phyloP scores from a whole-genome alignment of 2,888 invertebrate species.

The Torymus auratus region DNA sequence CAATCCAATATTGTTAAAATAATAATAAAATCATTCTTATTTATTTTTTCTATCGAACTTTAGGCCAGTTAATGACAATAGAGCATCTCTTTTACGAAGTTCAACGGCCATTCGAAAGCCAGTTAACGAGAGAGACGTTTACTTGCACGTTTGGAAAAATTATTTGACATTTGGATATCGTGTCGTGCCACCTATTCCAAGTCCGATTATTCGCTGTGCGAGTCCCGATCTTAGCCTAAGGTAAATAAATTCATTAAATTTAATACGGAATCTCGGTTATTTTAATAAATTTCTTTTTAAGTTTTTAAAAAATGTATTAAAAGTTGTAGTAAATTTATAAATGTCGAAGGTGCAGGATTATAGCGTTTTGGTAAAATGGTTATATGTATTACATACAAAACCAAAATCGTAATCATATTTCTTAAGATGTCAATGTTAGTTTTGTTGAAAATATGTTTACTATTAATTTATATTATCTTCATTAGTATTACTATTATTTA shows the following conservation, averaged over 20 bases:
- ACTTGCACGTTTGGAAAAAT: slow-evolving; percentile 98
- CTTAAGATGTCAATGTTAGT: slow-evolving; percentile 38
- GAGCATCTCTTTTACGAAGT: slow-evolving; percentile 94
- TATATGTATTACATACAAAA: slow-evolving; percentile 8
- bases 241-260: slow-evolving; percentile 77
- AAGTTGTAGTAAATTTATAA: slow-evolving; percentile 4
- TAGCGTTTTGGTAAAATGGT: slow-evolving; percentile 44
- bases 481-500: slow-evolving; percentile 19
- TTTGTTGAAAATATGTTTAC: background rate
- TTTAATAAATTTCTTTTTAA: slow-evolving; percentile 42
- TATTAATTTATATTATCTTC: background rate
- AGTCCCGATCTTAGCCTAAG: slow-evolving; percentile 95
- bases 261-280: slow-evolving; percentile 20
- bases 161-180: slow-evolving; percentile 97
- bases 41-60: slow-evolving; percentile 61
- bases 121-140: slow-evolving; percentile 94
- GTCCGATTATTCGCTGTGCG: slow-evolving; percentile 91
- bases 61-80: slow-evolving; percentile 96
- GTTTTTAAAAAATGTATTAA: slow-evolving; percentile 3
- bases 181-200: slow-evolving; percentile 94
- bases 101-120: slow-evolving; percentile 93
- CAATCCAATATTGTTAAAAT: background rate
- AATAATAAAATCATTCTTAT: background rate
- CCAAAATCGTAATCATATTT: slow-evolving; percentile 13
- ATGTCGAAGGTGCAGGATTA: slow-evolving; percentile 27